phyloP scores from a whole-genome alignment of 1,140 invertebrate genomes.

The Gryllus bimaculatus region DNA sequence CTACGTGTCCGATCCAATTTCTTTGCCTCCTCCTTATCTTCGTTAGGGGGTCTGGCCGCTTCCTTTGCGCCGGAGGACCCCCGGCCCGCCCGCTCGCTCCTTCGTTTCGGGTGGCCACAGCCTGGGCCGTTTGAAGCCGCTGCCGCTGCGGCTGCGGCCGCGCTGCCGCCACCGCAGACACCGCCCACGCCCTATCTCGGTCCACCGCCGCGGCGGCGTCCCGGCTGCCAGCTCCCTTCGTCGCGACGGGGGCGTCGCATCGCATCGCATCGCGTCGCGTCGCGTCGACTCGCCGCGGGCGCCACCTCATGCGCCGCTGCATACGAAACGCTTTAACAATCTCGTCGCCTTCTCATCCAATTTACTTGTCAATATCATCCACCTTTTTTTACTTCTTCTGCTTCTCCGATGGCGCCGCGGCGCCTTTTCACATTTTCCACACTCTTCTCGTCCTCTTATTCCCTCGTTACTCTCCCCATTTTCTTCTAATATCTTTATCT shows the following conservation, averaged over 20 bases:
- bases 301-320: too few species aligned
- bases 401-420: background rate
- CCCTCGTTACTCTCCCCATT: background rate
- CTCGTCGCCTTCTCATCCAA: background rate
- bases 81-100: too few species aligned
- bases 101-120: too few species aligned
- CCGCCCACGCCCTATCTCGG: background rate
- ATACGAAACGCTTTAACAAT: background rate
- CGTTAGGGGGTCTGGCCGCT: background rate
- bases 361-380: background rate
- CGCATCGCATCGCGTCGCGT: background rate
- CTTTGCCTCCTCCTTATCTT: background rate
- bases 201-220: background rate
- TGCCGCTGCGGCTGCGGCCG: too few species aligned
- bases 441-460: background rate
- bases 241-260: too few species aligned
- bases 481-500: background rate
- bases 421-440: background rate
- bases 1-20: constrained; percentile 1
- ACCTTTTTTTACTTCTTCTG: background rate
- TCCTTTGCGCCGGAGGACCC: background rate
- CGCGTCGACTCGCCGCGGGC: background rate
- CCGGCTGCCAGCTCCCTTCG: too few species aligned
- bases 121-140: background rate
- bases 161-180: background rate